Evolutionary conservation across 2,113 vertebrate genomes (phyloP).

Genomic region (Piprites chloris): DNA sequence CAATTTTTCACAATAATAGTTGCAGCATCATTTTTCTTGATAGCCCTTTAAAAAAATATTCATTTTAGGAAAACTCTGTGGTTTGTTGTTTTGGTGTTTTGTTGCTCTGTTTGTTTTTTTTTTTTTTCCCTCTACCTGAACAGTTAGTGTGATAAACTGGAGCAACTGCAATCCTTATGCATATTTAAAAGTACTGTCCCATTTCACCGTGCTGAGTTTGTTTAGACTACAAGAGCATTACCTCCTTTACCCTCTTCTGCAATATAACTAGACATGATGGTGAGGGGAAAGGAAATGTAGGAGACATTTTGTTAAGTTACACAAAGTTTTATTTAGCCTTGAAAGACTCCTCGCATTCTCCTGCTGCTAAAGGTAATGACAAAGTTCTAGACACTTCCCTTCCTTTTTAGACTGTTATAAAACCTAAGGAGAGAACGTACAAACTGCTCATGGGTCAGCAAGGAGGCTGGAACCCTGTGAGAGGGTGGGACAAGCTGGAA

Average conservation of each 20-base stretch:
- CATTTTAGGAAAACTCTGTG: neutral
- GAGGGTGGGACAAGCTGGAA: neutral
- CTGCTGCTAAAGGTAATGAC: neutral
- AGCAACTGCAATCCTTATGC: conserved; percentile 43
- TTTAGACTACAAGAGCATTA: conserved; percentile 39
- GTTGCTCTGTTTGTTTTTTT: neutral
- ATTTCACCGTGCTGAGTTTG: neutral
- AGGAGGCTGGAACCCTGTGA: neutral
- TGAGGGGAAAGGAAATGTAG: neutral
- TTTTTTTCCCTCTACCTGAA: conserved; percentile 9
- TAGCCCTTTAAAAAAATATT: neutral
- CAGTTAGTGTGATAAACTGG: conserved; percentile 13
- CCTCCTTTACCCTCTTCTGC: conserved; percentile 39
- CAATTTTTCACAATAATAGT: conserved; percentile 39
- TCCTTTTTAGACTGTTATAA: neutral
- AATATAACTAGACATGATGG: neutral
- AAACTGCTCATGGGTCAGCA: neutral
- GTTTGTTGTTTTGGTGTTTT: neutral
- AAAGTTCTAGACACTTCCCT: neutral
- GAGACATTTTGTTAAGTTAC: neutral
- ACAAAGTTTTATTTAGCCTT: neutral
- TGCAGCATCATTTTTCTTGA: conserved; percentile 25
- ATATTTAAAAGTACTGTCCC: conserved; percentile 49
- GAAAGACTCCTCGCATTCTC: neutral
- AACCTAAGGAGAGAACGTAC: fast-evolving